Evolutionary conservation across 1,140 invertebrate species (phyloP).

Genomic region (Aporrectodea caliginosa): DNA sequence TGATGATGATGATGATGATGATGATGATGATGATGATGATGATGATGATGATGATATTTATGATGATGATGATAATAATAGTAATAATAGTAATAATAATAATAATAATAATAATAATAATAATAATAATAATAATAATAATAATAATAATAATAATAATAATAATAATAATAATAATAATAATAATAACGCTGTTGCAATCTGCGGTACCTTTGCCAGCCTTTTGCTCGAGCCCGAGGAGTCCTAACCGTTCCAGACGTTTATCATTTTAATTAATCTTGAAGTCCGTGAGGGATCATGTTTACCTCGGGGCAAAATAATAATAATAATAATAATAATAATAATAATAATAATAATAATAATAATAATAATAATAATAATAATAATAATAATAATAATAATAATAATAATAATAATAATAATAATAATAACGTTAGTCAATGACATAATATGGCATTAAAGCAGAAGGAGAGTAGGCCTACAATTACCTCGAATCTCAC

Average conservation of each 20-base stretch:
- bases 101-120: slow-evolving; percentile 4
- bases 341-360: slow-evolving; percentile 4
- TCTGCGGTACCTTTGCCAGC: too few species aligned
- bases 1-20: background rate
- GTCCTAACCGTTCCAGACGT: too few species aligned
- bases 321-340: slow-evolving; percentile 4
- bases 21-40: background rate
- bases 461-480: too few species aligned
- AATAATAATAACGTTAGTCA: too few species aligned
- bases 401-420: background rate
- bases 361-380: background rate
- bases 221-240: too few species aligned
- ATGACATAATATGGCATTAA: too few species aligned
- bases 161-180: slow-evolving; percentile 1
- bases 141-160: slow-evolving; percentile 4
- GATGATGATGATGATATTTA: background rate
- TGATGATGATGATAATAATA: background rate
- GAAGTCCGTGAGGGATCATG: too few species aligned
- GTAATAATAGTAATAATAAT: background rate
- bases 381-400: background rate
- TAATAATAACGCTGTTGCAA: too few species aligned
- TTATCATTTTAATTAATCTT: too few species aligned
- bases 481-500: too few species aligned
- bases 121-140: slow-evolving; percentile 4
- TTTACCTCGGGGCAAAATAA: too few species aligned